Evolutionary conservation across 2,888 invertebrate species (phyloP).

Genomic region (Harpagoxenus sublaevis): DNA sequence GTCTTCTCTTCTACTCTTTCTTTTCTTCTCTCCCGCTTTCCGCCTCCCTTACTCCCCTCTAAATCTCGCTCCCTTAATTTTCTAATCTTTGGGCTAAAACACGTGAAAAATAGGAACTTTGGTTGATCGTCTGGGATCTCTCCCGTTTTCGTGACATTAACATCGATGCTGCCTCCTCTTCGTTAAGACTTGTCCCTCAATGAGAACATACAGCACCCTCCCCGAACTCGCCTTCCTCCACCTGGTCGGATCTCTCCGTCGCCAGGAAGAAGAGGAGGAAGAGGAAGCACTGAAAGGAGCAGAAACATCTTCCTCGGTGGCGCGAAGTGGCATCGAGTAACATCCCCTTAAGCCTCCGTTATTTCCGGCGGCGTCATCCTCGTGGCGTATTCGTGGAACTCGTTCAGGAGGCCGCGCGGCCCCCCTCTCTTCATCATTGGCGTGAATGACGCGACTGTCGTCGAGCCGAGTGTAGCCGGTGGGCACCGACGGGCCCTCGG

Average conservation of each 20-base stretch:
- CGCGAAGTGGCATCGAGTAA: slow-evolving; percentile 66
- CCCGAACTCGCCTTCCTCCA: slow-evolving; percentile 68
- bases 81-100: slow-evolving; percentile 71
- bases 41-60: slow-evolving; percentile 32
- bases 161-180: slow-evolving; percentile 47
- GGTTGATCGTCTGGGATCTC: slow-evolving; percentile 78
- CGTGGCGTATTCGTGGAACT: slow-evolving; percentile 20
- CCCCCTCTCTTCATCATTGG: slow-evolving; percentile 67
- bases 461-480: slow-evolving; percentile 51
- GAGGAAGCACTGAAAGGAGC: slow-evolving; percentile 62
- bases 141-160: slow-evolving; percentile 56
- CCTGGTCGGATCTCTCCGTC: slow-evolving; percentile 75
- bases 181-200: slow-evolving; percentile 58
- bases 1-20: slow-evolving; percentile 19
- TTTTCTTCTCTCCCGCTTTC: slow-evolving; percentile 1
- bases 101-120: slow-evolving; percentile 86
- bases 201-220: slow-evolving; percentile 52
- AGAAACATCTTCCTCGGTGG: slow-evolving; percentile 69
- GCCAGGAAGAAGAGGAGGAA: slow-evolving; percentile 71
- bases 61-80: slow-evolving; percentile 59
- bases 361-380: slow-evolving; percentile 45
- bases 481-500: slow-evolving; percentile 45
- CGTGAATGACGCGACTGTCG: slow-evolving; percentile 51
- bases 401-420: slow-evolving; percentile 67
- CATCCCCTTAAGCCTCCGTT: slow-evolving; percentile 59